Evolutionary conservation across 2,888 invertebrate genomes (phyloP), one percentile per base, ranked within the genome.

Genomic region (Nezara viridula): DNA sequence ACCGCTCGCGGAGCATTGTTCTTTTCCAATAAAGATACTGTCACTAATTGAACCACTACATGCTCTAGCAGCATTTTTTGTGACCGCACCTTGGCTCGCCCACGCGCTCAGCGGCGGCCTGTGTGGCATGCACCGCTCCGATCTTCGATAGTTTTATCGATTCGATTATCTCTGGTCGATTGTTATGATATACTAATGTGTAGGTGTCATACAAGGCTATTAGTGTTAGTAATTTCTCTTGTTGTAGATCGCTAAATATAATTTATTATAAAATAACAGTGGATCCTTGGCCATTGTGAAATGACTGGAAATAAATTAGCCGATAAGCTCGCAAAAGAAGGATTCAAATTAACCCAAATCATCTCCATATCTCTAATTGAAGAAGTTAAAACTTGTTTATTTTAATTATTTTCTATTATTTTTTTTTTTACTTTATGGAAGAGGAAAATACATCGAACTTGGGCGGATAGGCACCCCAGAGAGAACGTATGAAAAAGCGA

Each of bases 21-120:
- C 60, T 60, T 60, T 60, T 60, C 60, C 27, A 60, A 60, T 60
- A 27, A 60, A 60, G 60, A 60, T 60, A 60, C 60, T 60, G 60
- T 60, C 60, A 60, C 60, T 60, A 60, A 60, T 60, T n/a, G 60
- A 60, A 60, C 12, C 60, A 60, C 60, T 60, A 60, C 60, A 60
- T 60, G 27, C n/a, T n/a, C 21, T 55, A 55, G 24, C 55, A 27
- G 60, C 7, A 10, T 60, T 60, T 60, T 60, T 60, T 60, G 60
- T 60, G 27, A 27, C 27, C 60, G 27, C 60, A 5, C 60, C 60
- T 60, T 60, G 27, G 7, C 55, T 60, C 60, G 27, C 60, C 60
- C 60, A 60, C 60, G 60, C 60, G 60, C 60, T 27, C 14, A 14
- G 7, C 60, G 5, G 60, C 60, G 3, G 14, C 27, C 60, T 60